Evolutionary conservation across 2,888 invertebrate species (phyloP), one percentile per base, ranked within the genome.

Genomic region (Tipula confusa): DNA sequence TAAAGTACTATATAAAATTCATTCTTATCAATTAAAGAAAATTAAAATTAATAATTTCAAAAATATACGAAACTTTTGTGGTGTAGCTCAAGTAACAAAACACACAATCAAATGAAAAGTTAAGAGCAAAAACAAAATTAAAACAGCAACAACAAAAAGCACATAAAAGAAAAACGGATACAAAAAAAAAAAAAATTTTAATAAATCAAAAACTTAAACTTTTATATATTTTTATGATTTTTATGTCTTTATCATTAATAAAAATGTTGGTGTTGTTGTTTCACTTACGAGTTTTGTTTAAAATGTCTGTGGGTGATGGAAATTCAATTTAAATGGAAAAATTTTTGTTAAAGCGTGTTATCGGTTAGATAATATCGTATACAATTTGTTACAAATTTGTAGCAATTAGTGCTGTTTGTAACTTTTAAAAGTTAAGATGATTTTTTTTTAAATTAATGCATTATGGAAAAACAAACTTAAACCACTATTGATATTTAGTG

Each of bases 11-110:
- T 11, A 64, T 64, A 24, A 7, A 24, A 9, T 24, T 64, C 24
- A 24, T 64, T 64, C 64, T 64, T 64, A 64, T 64, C 64, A 64
- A 64, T 64, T 64, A 64, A n/a, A 64, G 64, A 64, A 64, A 64
- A 64, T 64, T 64, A 64, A 64, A 64, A 64, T 64, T 64, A 64
- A 64, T 64, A 64, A 64, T 43, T 43, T 43, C 15, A 15, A 33
- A 7, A 33, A 43, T 43, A 43, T 6, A 64, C 24, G 64, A 24
- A 64, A 64, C 24, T 64, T 64, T 64, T 64, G 24, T 24, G 18
- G 64, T 1, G 3, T 24, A 24, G 24, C 24, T 18, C 24, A 64
- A 64, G 64, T 18, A 64, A 24, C 7, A 43, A 33, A 33, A 33
- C 33, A 24, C 18, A 64, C 24, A 64, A 64, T 24, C 6, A 64